Evolutionary conservation across 2,888 invertebrate genomes (phyloP), one percentile per base, ranked within the genome.

Genomic region (Itoplectis maculator): DNA sequence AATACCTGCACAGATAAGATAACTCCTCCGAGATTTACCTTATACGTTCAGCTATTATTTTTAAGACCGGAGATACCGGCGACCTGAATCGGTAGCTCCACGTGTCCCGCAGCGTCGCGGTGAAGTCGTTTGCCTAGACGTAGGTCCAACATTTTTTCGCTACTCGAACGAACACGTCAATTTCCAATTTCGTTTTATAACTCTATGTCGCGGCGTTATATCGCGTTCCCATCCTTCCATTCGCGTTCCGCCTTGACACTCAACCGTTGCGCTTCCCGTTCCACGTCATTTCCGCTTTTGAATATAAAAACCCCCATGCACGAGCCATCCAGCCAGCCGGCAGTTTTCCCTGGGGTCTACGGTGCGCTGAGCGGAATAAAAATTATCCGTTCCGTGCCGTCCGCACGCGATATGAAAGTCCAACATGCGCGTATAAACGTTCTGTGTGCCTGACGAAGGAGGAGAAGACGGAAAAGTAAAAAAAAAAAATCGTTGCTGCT

Each of bases 361-460:
- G 51, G 11, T 20, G 37, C 51, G 68, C 74, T 74, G 74, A 63
- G 54, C 54, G 11, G 78, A 82, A 82, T 82, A 79, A 82, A 82
- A 82, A 79, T 79, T 82, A 82, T 74, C 73, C 73, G 70, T 54
- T 74, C 29, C 65, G 15, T 23, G 56, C 56, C 35, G 61, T 73
- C 51, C 45, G 40, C 49, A 45, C 59, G 72, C 63, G 56, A 66
- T 68, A 77, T 51, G 70, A 72, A 76, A 66, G 47, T 77, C 65
- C 37, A 66, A 49, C 65, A 29, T 72, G n/a, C 20, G n/a, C 40
- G 15, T n/a, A 56, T 45, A 40, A 42, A 42, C 63, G 45, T 42
- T 42, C 20, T 29, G 13, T 35, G 45, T 18, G 13, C 29, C 45
- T 13, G 56, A 73, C 29, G 35, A 59, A 11, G 29, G 35, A 66